phyloP scores from a whole-genome alignment of 2,113 vertebrate species.

The Solea solea region DNA sequence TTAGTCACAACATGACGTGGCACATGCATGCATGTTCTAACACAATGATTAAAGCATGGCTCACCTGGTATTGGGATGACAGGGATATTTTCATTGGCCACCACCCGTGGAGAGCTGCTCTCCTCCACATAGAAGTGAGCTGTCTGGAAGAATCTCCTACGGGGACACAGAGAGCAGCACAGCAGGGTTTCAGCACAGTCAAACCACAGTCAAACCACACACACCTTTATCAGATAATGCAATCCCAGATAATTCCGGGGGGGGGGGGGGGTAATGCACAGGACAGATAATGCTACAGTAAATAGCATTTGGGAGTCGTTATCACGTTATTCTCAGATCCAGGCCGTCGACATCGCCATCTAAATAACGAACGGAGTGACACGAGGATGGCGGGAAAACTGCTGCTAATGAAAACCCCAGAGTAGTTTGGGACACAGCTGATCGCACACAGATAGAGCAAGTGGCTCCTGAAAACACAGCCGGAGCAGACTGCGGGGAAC shows the following conservation, averaged over 20 bases:
- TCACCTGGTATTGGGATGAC: constrained; percentile 96
- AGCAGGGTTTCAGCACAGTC: constrained; percentile 21
- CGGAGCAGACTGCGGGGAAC: constrained; percentile 47
- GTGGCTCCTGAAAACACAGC: constrained; percentile 49
- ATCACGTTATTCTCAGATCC: constrained; percentile 59
- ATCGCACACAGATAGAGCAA: constrained; percentile 39
- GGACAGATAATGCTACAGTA: constrained; percentile 37
- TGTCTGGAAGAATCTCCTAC: constrained; percentile 98
- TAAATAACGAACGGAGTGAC: constrained; percentile 48
- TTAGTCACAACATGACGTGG: background rate
- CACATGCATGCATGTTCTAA: background rate
- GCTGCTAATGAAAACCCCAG: constrained; percentile 63
- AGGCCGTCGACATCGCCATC: constrained; percentile 59
- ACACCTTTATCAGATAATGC: background rate
- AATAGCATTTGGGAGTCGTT: constrained; percentile 61
- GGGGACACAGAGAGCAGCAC: constrained; percentile 54
- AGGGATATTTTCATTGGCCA: constrained; percentile 96
- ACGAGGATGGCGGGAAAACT: constrained; percentile 30
- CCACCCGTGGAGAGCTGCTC: constrained; percentile 94
- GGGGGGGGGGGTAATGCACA: background rate
- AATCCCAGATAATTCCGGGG: too few species aligned
- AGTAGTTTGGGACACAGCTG: constrained; percentile 51
- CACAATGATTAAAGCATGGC: constrained; percentile 24
- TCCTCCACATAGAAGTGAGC: constrained; percentile 99
- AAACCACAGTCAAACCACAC: constrained; percentile 43